Evolutionary conservation across 2,113 vertebrate species (phyloP), one percentile per base, ranked within the genome.

Genomic region (Regulus satrapa): DNA sequence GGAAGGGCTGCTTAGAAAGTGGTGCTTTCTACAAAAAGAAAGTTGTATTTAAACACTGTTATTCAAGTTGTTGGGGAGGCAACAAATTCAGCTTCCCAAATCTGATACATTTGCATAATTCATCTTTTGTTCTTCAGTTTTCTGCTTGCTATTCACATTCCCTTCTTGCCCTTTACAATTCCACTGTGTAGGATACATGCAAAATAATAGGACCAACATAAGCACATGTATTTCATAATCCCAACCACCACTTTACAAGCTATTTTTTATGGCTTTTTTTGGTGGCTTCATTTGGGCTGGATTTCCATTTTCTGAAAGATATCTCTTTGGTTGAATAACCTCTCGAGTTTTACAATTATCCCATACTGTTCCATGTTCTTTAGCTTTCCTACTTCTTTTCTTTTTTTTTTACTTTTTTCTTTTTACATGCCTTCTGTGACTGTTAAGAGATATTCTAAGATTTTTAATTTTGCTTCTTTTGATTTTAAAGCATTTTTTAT

Each of bases 11-110:
- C 75, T 95, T 92, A 68, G 32, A 94, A 94, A 95, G 82, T 48
- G 55, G 56, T 95, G 90, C 95, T 97, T 97, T 98, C 96, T 95
- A 80, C 95, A 97, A 97, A 91, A 96, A 97, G 96, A 97, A 97
- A 97, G 96, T 97, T 96, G 88, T 94, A 93, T 85, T 92, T 68
- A 95, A 97, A 96, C 75, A 85, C 88, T 97, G 92, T 94, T 95
- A 94, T 94, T 96, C 93, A 96, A 94, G 95, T 96, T 93, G 95
- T 94, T 95, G 88, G 36, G 89, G 88, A 96, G 92, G 96, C 81
- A 92, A 71, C 90, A 94, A 94, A 91, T 79, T 78, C 79, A 96
- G 91, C 84, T 94, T 96, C 78, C 73, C 49, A 26, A 85, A 92
- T 89, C 59, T 83, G 90, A 89, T 84, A 48, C 8, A 93, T 92